These are phyloP conservation scores for Cherax destructor DNA, from an alignment of 1,140 invertebrate species.

Conservation along the genomic window DNA sequence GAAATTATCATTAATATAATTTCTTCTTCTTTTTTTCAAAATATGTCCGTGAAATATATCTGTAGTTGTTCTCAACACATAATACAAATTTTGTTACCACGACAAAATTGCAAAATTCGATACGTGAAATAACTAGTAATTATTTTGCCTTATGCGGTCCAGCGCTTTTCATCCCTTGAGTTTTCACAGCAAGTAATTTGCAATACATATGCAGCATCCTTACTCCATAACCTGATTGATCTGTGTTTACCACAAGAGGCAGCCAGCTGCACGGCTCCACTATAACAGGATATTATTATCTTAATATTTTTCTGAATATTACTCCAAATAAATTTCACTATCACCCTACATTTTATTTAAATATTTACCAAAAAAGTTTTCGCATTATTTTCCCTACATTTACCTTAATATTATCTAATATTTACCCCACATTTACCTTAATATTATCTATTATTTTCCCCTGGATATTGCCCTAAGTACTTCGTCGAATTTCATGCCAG, in stretches of 20 bases:
- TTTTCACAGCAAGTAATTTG: background rate
- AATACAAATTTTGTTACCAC: background rate
- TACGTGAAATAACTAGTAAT: slow-evolving; percentile 31
- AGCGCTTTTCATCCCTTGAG: background rate
- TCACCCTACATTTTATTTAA: too few species aligned
- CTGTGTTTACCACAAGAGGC: background rate
- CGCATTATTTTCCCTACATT: too few species aligned
- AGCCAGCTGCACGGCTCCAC: background rate
- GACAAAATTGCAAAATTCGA: background rate
- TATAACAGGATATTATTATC: background rate
- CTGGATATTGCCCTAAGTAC: too few species aligned
- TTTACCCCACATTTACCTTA: too few species aligned
- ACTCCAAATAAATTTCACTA: too few species aligned
- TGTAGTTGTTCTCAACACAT: background rate
- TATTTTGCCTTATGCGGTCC: background rate
- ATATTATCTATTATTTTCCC: too few species aligned
- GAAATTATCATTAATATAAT: too few species aligned
- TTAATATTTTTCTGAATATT: too few species aligned
- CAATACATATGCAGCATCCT: slow-evolving; percentile 40
- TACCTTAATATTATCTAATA: too few species aligned
- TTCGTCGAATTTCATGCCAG: too few species aligned
- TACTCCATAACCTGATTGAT: slow-evolving; percentile 2
- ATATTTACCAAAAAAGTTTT: too few species aligned
- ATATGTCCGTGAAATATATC: background rate
- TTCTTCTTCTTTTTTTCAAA: background rate